Conservation (phyloP, 2,797 vertebrate genomes). For the Hemibagrus guttatus region DNA sequence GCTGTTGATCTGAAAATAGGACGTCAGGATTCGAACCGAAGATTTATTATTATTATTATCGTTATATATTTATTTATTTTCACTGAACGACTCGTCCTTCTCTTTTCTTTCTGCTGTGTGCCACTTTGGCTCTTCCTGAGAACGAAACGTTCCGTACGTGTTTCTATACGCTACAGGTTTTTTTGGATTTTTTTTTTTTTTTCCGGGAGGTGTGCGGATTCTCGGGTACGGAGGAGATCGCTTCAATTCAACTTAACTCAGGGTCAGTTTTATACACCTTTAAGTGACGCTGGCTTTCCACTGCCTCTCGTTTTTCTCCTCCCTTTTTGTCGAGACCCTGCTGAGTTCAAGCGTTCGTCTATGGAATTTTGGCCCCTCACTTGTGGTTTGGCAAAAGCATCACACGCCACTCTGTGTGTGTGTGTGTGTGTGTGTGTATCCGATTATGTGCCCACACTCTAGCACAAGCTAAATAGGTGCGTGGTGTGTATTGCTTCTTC, state of each 20-base stretch:
- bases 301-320: slow-evolving; percentile 24
- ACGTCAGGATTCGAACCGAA: slow-evolving; percentile 29
- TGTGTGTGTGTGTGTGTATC: slow-evolving; percentile 36
- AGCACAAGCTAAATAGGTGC: slow-evolving; percentile 33
- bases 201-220: no score
- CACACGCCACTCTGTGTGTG: slow-evolving; percentile 72
- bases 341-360: slow-evolving; percentile 79
- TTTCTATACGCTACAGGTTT: no score
- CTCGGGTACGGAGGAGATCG: background rate
- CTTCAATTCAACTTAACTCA: slow-evolving; percentile 30
- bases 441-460: slow-evolving; percentile 28
- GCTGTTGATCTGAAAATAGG: slow-evolving; percentile 63
- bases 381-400: slow-evolving; percentile 85
- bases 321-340: slow-evolving; percentile 62
- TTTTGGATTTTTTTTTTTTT: no score
- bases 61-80: no score
- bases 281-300: slow-evolving; percentile 51
- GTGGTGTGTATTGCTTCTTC: slow-evolving; percentile 47
- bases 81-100: slow-evolving; percentile 24
- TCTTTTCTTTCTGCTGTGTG: slow-evolving; percentile 25
- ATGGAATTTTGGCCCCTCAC: slow-evolving; percentile 82
- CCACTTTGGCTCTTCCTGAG: background rate
- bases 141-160: background rate
- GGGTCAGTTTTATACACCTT: slow-evolving; percentile 50
- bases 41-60: background rate